Evolutionary conservation across 37 sponge, comb jelly and placozoan species (phyloP).

Genomic region (Sycon ciliatum): DNA sequence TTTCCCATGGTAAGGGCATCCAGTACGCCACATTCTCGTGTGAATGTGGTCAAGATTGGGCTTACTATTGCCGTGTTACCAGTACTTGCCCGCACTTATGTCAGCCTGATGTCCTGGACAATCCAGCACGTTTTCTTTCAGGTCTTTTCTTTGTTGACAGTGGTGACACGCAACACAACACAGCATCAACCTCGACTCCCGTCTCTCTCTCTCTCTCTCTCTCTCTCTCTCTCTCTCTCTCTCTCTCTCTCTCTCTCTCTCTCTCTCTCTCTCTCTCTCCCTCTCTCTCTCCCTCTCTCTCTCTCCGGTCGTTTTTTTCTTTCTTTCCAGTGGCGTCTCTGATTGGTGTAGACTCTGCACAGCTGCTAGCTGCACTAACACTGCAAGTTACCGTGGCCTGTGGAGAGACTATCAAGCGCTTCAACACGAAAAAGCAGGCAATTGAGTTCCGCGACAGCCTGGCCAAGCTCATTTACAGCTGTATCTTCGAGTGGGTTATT

Average conservation of each 20-base stretch:
- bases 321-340: conserved; percentile 40
- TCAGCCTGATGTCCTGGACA: no score
- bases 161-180: no score
- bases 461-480: conserved; percentile 61
- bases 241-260: no score
- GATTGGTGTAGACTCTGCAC: no score
- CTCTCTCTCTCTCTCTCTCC: no score
- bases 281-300: not conserved
- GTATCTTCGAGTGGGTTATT: conserved; percentile 79
- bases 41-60: no score
- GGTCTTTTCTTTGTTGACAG: no score
- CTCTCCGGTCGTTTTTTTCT: not conserved
- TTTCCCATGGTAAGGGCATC: conserved; percentile 44
- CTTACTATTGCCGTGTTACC: not conserved
- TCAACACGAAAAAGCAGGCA: conserved; percentile 60
- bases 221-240: not conserved
- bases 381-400: conserved; percentile 39
- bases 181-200: no score
- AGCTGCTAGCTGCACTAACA: no score
- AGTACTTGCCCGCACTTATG: no score
- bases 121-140: no score
- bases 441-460: conserved; percentile 69
- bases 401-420: conserved; percentile 63
- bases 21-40: no score
- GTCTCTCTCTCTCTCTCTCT: not conserved